Evolutionary conservation across 2,888 invertebrate species (phyloP).

Genomic region (Ochropleura plecta): DNA sequence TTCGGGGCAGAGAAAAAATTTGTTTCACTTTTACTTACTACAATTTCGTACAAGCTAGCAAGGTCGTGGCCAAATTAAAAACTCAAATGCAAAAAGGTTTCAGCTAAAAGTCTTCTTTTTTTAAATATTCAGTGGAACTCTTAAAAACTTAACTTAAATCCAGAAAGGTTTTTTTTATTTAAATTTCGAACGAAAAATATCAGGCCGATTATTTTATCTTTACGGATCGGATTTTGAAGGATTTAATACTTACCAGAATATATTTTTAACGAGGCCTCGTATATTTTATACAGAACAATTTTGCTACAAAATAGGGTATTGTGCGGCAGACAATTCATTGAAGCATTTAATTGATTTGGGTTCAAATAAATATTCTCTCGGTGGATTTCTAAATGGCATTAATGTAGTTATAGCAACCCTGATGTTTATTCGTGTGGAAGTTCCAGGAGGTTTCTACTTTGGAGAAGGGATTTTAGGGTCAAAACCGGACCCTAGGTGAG

Average conservation of each 20-base stretch:
- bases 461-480: background rate
- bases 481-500: background rate
- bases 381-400: conserved; percentile 37
- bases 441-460: background rate
- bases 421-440: conserved; percentile 22
- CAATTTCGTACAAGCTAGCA: conserved; percentile 42
- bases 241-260: conserved; percentile 35
- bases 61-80: conserved; percentile 65
- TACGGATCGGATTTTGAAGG: conserved; percentile 26
- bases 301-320: conserved; percentile 40
- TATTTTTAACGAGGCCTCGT: conserved; percentile 39
- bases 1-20: conserved; percentile 63
- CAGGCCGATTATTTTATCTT: conserved; percentile 45
- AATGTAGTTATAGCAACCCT: conserved; percentile 28
- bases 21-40: conserved; percentile 51
- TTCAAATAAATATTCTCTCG: conserved; percentile 48
- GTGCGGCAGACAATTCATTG: conserved; percentile 55
- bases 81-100: conserved; percentile 61
- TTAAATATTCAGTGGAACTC: conserved; percentile 63
- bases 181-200: conserved; percentile 51
- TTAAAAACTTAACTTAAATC: conserved; percentile 44
- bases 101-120: conserved; percentile 37
- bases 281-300: conserved; percentile 33
- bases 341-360: conserved; percentile 59
- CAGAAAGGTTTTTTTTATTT: conserved; percentile 26